Conservation (phyloP, 2,113 vertebrate genomes). For the Bambusicola thoracicus region DNA sequence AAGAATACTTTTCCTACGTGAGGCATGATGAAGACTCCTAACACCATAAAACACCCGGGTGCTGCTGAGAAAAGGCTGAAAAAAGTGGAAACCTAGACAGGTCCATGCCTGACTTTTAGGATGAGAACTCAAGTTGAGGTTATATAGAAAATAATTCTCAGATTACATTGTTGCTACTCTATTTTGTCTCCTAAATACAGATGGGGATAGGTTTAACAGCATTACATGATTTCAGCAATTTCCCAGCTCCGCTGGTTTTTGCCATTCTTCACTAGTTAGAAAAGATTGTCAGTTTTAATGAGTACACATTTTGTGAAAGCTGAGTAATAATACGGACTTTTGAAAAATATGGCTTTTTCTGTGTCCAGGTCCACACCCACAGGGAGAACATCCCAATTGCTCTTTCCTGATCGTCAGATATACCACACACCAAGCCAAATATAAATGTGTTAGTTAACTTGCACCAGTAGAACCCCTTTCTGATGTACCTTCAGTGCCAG, state of each 20-base stretch:
- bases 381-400: neutral
- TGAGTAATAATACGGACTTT: neutral
- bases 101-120: neutral
- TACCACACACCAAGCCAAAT: neutral
- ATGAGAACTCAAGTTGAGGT: neutral
- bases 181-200: neutral
- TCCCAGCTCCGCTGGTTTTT: neutral
- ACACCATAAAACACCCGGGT: neutral
- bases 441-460: slow-evolving; percentile 39
- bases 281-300: neutral
- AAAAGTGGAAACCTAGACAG: neutral
- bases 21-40: neutral
- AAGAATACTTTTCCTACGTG: neutral
- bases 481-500: neutral
- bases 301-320: neutral
- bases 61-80: neutral
- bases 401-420: neutral
- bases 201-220: neutral
- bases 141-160: neutral
- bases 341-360: neutral
- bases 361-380: neutral
- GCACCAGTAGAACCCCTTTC: neutral
- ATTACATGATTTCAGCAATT: neutral
- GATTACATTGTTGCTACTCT: neutral
- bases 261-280: neutral